These are phyloP conservation scores for Odontothrips loti DNA, from an alignment of 2,888 invertebrate species.

Conservation along the genomic window DNA sequence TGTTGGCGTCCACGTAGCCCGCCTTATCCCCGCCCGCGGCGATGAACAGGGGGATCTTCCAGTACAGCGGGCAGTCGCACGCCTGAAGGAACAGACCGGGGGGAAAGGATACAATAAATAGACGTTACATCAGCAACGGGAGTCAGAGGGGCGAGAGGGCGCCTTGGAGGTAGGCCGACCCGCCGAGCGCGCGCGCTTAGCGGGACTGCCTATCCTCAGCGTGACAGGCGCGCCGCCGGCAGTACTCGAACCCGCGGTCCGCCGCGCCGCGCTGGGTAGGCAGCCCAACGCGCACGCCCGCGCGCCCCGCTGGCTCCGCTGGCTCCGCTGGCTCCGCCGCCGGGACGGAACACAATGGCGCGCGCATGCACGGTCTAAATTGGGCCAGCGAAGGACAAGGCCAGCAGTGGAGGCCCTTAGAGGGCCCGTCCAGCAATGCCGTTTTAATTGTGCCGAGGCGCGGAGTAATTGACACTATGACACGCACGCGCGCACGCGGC, in stretches of 20 bases:
- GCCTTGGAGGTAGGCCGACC: not conserved
- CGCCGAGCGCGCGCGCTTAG: not conserved
- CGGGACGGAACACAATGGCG: not conserved
- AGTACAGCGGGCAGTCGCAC: constrained; percentile 89
- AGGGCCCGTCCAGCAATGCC: not conserved
- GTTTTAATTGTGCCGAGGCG: not conserved
- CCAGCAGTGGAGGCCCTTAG: not conserved
- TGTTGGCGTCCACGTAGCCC: constrained; percentile 70
- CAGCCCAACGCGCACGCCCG: not conserved
- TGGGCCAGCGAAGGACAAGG: constrained; percentile 28
- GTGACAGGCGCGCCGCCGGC: not conserved
- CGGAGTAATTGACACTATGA: too few species aligned
- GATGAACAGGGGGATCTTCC: constrained; percentile 93
- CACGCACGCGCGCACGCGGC: too few species aligned
- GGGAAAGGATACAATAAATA: not conserved
- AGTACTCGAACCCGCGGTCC: not conserved
- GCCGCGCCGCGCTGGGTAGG: not conserved
- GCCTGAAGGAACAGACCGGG: constrained; percentile 57
- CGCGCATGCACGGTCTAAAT: constrained; percentile 1
- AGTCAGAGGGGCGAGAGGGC: not conserved
- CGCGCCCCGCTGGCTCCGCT: not conserved
- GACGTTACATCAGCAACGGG: too few species aligned
- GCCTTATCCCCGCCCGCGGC: constrained; percentile 73
- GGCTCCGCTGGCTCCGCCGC: not conserved
- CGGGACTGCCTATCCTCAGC: not conserved